Conservation (phyloP, 2,888 invertebrate genomes). For the Aquatica leii region DNA sequence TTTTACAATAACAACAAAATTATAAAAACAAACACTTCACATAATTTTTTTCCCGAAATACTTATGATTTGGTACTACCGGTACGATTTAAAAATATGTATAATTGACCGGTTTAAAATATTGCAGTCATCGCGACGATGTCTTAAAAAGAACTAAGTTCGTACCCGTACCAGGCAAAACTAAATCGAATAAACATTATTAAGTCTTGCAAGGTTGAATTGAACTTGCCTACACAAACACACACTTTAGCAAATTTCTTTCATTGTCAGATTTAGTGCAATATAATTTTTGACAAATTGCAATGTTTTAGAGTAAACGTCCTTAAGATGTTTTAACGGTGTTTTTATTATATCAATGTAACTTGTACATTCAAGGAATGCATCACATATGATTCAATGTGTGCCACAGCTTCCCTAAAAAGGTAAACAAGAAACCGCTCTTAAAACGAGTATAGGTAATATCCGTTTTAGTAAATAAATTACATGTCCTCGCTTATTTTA, state of each 20-base stretch:
- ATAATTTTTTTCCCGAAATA: no score
- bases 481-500: conserved; percentile 20
- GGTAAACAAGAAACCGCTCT: conserved; percentile 17
- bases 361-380: not conserved
- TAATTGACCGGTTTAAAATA: conserved; percentile 24
- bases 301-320: not conserved
- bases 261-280: no score
- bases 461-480: conserved; percentile 33
- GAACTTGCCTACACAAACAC: conserved; percentile 51
- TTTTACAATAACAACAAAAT: no score
- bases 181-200: conserved; percentile 49
- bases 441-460: conserved; percentile 13
- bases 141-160: conserved; percentile 52
- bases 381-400: conserved; percentile 23
- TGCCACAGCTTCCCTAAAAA: conserved; percentile 31
- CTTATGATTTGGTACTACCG: no score
- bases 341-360: not conserved
- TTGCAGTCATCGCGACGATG: conserved; percentile 49
- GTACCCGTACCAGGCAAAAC: conserved; percentile 55
- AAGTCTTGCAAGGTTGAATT: conserved; percentile 50
- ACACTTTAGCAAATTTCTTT: conserved; percentile 33
- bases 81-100: not conserved
- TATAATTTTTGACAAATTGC: not conserved
- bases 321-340: not conserved
- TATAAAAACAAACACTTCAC: no score